phyloP scores from a whole-genome alignment of 1,140 invertebrate genomes.

The Drosophila hydei region DNA sequence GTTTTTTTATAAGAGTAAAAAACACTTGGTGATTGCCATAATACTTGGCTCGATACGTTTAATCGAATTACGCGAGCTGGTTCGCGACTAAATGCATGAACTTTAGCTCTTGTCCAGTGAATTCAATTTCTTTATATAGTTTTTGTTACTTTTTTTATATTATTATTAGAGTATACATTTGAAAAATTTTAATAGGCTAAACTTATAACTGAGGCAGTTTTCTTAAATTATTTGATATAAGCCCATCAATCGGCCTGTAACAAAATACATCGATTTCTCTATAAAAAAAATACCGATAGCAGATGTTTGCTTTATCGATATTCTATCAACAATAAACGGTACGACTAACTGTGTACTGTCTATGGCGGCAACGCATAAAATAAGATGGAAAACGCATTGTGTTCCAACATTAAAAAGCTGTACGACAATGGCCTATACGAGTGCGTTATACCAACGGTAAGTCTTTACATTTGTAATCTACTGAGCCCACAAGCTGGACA shows the following conservation, averaged over 20 bases:
- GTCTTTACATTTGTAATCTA: neutral
- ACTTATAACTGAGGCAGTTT: no score
- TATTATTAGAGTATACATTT: neutral
- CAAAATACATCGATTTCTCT: neutral
- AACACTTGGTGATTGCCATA: constrained; percentile 35
- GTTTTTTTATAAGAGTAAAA: neutral
- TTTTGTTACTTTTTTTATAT: neutral
- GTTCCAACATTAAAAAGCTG: constrained; percentile 71
- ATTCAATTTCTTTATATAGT: neutral
- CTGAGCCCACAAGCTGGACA: neutral
- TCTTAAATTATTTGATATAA: no score
- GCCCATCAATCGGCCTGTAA: no score
- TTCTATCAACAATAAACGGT: constrained; percentile 13
- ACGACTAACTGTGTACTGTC: constrained; percentile 5
- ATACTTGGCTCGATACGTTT: constrained; percentile 21
- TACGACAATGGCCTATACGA: constrained; percentile 76
- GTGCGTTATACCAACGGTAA: constrained; percentile 69
- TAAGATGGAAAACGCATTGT: constrained; percentile 71
- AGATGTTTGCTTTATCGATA: constrained; percentile 23
- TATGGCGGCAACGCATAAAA: constrained; percentile 32
- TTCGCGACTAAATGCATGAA: constrained; percentile 1
- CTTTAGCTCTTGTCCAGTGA: neutral
- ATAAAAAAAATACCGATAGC: neutral
- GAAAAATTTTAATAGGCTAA: no score
- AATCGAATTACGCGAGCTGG: constrained; percentile 24